Conservation (phyloP, 2,113 vertebrate genomes). For the Fregetta grallaria region DNA sequence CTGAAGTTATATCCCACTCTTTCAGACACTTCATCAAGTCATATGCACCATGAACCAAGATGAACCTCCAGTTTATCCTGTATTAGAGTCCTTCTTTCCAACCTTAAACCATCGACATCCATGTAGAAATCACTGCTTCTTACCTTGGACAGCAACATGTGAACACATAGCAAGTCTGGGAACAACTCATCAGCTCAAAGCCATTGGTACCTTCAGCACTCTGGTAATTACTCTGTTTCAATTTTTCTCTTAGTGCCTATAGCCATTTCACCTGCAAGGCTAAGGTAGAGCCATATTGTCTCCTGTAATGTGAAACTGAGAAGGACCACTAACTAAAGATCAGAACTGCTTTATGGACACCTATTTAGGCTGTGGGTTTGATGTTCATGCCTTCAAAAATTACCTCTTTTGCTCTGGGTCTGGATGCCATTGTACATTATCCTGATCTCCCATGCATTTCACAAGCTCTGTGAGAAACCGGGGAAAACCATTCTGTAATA, state of each 20-base stretch:
- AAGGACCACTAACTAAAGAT: background rate
- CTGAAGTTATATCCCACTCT: background rate
- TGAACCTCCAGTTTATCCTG: background rate
- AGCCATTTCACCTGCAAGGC: background rate
- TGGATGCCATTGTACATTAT: background rate
- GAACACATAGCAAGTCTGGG: background rate
- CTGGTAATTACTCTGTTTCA: background rate
- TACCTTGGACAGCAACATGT: background rate
- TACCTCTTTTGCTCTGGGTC: background rate
- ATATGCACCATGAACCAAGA: background rate
- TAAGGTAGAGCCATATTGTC: background rate
- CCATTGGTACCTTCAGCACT: background rate
- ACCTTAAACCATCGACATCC: background rate
- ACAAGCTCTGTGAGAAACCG: background rate
- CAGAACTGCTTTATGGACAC: background rate
- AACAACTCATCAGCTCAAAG: background rate
- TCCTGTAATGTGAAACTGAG: background rate
- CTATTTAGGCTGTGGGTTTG: background rate
- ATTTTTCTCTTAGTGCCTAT: background rate
- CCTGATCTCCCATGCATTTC: background rate
- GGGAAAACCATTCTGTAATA: fast-evolving
- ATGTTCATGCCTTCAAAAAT: background rate
- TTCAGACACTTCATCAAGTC: background rate
- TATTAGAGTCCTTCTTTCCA: background rate
- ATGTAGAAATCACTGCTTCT: background rate